phyloP scores from a whole-genome alignment of 2,797 vertebrate genomes.

The Lagocephalus sceleratus region DNA sequence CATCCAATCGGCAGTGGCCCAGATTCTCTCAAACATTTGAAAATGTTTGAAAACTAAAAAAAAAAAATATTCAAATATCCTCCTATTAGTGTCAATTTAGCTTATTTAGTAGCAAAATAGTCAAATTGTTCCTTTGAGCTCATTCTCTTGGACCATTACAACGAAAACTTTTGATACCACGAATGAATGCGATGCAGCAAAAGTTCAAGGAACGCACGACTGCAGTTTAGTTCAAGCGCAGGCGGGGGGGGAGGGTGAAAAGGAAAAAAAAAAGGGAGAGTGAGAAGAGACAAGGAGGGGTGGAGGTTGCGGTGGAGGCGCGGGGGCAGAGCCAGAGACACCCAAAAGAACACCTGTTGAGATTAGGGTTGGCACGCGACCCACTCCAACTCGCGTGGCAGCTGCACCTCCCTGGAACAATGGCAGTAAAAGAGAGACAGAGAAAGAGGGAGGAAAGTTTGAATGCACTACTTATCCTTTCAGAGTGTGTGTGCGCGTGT shows the following conservation, averaged over 20 bases:
- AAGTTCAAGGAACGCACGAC: not conserved
- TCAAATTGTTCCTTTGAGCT: too few relatives aligned
- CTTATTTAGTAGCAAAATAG: too few relatives aligned
- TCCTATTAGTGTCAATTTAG: not conserved
- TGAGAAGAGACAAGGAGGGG: conserved; percentile 42
- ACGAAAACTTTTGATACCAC: not conserved
- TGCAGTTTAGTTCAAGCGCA: conserved; percentile 8
- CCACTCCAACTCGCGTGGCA: conserved; percentile 73
- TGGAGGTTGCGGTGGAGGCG: not conserved
- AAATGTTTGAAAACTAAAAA: too few relatives aligned
- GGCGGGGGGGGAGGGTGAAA: conserved; percentile 2
- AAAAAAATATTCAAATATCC: too few relatives aligned
- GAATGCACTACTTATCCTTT: conserved; percentile 73
- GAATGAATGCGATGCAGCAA: not conserved
- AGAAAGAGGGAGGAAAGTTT: conserved; percentile 69
- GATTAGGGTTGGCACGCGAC: conserved; percentile 76
- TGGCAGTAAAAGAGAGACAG: conserved; percentile 62
- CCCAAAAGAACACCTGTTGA: conserved; percentile 76
- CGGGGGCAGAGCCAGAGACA: conserved; percentile 21
- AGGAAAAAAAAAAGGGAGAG: conserved; percentile 21
- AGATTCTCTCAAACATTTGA: too few relatives aligned
- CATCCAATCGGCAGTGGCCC: too few relatives aligned
- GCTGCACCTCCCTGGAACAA: conserved; percentile 71
- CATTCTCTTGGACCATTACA: too few relatives aligned
- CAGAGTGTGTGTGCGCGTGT: conserved; percentile 32